Percentiles rank a stretch among this genome's conserved stretches.
These are phyloP conservation scores for Pterocles orientalis DNA, from an alignment of 2,113 vertebrate genomes.

Conservation along the genomic window DNA sequence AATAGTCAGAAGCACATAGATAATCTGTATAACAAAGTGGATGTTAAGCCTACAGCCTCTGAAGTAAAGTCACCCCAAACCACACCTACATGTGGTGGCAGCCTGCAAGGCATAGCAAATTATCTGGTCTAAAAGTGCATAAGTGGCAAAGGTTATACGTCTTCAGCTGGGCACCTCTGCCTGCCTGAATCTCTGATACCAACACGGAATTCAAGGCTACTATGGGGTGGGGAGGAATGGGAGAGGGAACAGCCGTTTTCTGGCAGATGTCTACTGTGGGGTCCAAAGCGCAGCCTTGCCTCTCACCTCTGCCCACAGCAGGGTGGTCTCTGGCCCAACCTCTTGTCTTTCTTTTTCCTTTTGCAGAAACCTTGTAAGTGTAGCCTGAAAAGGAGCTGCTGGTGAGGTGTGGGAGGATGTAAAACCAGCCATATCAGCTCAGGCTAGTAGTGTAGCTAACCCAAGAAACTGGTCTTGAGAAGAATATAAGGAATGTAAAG, in stretches of 20 bases:
- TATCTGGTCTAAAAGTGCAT: not conserved
- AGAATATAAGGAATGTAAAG: not conserved
- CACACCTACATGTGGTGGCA: not conserved
- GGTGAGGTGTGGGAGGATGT: not conserved
- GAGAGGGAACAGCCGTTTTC: rapidly evolving
- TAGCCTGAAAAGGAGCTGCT: not conserved
- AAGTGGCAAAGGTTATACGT: not conserved
- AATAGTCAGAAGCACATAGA: not conserved
- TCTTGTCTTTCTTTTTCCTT: not conserved
- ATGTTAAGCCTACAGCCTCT: not conserved
- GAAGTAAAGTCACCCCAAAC: not conserved
- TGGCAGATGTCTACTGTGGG: not conserved
- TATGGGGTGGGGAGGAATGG: not conserved
- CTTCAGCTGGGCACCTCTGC: not conserved
- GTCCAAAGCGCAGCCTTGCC: rapidly evolving
- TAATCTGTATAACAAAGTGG: not conserved
- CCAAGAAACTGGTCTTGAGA: not conserved
- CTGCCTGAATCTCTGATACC: not conserved
- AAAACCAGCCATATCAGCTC: not conserved
- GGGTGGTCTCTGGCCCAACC: rapidly evolving
- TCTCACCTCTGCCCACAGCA: not conserved
- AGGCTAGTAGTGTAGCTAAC: not conserved
- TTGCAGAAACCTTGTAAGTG: not conserved
- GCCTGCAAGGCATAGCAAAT: not conserved
- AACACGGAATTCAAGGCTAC: not conserved